Base-by-base conservation (phyloP, 2,888 invertebrate genomes). In the Catocala fraxini region DNA sequence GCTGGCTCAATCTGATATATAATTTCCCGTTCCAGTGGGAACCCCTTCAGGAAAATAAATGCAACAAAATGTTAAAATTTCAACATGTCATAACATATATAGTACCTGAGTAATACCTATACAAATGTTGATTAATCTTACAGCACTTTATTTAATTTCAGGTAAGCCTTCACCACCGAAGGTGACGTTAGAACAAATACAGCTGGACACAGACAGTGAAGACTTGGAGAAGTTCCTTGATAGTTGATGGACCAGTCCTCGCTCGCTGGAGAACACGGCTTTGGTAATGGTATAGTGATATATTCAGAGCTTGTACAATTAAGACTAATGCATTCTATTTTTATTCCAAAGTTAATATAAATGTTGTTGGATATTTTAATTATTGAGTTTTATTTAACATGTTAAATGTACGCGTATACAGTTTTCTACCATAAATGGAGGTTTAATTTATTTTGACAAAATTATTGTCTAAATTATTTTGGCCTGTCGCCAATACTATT, bases 151-250 rank as follows among this genome's bases (percentile, higher is more conserved):
- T 49, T 35, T 25, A 12, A 42, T 89, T 89, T 6, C 87, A 91
- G 92, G 69, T 43, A 71, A 83, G n/a, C 67, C 82, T 7, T 9
- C 81, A 34, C 61, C 83, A 51, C 86, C 88, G 45, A 83, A 88
- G 67, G 70, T 92, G 46, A 84, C 89, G 0, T 70, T 94, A 53
- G 93, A 93, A 59, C 93, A 93, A 77, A 89, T 94, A 47, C 90
- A 93, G 57, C 77, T 94, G 51, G 92, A 94, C 0, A 83, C 86
- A 6, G 93, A 94, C 60, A 64, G 59, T 5, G 70, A 83, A 3
- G 92, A 91, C 67, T 74, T 94, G 69, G 93, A 94, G 73, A 88
- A 89, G 59, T 94, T 93, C 70, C 86, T 94, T 0, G 90, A 89
- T 52, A 92, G 90, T 80, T 93, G 86, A 92, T 82, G 13, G 6